Base-by-base conservation (phyloP, 2,797 vertebrate genomes). In the Scomberomorus guttatus region DNA sequence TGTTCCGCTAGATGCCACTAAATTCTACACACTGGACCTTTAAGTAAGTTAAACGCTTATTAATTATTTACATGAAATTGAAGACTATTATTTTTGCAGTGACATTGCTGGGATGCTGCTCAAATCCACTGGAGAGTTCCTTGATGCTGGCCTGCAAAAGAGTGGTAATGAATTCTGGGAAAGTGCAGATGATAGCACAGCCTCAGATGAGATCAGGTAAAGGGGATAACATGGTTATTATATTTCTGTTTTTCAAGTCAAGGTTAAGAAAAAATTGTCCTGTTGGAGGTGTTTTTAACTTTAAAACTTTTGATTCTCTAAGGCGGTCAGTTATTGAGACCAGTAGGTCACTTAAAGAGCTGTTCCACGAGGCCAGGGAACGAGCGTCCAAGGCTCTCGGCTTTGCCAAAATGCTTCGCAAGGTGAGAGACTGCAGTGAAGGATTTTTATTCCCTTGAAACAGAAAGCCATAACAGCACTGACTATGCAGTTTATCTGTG, bases 361-460 rank as follows among this genome's bases (percentile, higher is more conserved):
- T 99, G 60, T 99, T 99, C 87, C 98, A 99, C 0, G 98, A 99
- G 92, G 98, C 98, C 74, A 95, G 98, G 80, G 98, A 99, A 73
- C 94, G 98, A 73, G 98, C 98, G 1, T 99, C 98, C 64, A 99
- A 99, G 92, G 98, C 98, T 3, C 96, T 99, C 76, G 98, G 98
- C 20, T 99, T 99, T 92, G 98, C 98, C 74, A 99, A 99, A 88
- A 99, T 99, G 98, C 93, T 99, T 69, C 97, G 98, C 72, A 99
- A 99, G 96, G 98, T 99, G 91, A 92, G 94, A 59, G 34, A 29
- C 50, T 24, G 34, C 70, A 71, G 34, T 29, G 5, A 61, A 70
- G 34, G 68, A 7, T 29, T 80, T 62, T 69, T 18, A 32, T 17
- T 78, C 42, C 27, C 56, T 65, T 67, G 51, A 79, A 82, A 84